phyloP scores from a whole-genome alignment of 2,797 vertebrate genomes.

The Pristis pectinata region DNA sequence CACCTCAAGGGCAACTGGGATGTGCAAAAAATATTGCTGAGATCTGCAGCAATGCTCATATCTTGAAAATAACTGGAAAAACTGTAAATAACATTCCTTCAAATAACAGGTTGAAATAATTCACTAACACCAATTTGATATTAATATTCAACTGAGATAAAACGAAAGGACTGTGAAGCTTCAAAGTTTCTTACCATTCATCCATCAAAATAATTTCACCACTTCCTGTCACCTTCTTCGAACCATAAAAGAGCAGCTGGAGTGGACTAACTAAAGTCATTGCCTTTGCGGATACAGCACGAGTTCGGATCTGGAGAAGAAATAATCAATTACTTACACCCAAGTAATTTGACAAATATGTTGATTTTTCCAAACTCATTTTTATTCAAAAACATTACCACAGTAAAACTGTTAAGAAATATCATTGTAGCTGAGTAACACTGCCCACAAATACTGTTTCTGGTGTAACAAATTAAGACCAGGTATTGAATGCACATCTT shows the following conservation, averaged over 20 bases:
- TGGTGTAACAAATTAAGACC: background rate
- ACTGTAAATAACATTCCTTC: background rate
- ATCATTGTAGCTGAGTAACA: constrained; percentile 22
- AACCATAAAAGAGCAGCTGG: constrained; percentile 86
- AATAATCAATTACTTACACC: background rate
- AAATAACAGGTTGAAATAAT: background rate
- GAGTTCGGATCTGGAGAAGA: constrained; percentile 63
- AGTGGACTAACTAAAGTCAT: constrained; percentile 91
- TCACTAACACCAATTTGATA: background rate
- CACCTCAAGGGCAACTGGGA: too few relatives aligned
- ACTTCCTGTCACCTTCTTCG: constrained; percentile 80
- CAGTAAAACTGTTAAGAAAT: background rate
- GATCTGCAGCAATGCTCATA: too few relatives aligned
- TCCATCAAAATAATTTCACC: constrained; percentile 74
- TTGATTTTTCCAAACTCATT: background rate
- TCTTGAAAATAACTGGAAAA: background rate
- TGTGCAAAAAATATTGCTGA: too few relatives aligned
- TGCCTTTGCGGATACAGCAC: constrained; percentile 84
- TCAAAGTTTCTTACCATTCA: constrained; percentile 64
- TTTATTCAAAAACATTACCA: background rate
- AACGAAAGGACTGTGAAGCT: background rate
- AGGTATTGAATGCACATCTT: background rate
- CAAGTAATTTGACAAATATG: background rate
- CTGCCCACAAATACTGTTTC: background rate
- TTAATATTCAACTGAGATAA: background rate